These are phyloP conservation scores for Corynorhinus townsendii DNA, from an alignment of 2,113 vertebrate species.

Conservation along the genomic window DNA sequence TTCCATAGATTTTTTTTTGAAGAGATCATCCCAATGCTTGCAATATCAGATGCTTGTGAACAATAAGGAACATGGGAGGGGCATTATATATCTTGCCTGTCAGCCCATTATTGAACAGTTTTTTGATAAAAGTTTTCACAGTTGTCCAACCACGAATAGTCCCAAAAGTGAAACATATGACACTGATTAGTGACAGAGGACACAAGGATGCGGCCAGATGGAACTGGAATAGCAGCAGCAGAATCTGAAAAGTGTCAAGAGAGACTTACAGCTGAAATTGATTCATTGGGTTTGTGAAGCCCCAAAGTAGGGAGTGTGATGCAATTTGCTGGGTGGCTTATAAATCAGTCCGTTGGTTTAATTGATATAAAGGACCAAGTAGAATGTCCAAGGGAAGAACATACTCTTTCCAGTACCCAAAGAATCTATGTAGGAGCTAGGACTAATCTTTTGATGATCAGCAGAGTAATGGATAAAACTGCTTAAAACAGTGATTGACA, in stretches of 20 bases:
- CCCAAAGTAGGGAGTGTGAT: no score
- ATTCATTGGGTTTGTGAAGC: accelerated
- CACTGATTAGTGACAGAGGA: not conserved
- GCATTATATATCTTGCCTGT: not conserved
- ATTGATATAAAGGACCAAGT: not conserved
- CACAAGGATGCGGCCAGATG: not conserved
- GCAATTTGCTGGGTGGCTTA: not conserved
- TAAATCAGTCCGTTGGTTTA: not conserved
- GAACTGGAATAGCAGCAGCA: not conserved
- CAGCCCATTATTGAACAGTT: not conserved
- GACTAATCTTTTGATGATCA: not conserved
- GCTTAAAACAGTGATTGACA: not conserved
- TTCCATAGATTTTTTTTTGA: not conserved
- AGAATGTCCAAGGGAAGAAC: not conserved
- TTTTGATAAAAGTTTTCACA: not conserved
- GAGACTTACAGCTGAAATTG: not conserved
- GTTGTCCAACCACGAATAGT: not conserved
- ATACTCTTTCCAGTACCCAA: not conserved
- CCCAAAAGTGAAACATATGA: not conserved
- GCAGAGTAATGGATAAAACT: not conserved
- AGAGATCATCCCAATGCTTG: not conserved
- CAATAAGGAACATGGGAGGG: not conserved
- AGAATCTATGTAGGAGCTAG: not conserved
- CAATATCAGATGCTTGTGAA: not conserved
- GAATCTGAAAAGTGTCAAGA: not conserved